Evolutionary conservation across 2,113 vertebrate species (phyloP), one percentile per base, ranked within the genome.

Genomic region (Andinoacara biseriatus): DNA sequence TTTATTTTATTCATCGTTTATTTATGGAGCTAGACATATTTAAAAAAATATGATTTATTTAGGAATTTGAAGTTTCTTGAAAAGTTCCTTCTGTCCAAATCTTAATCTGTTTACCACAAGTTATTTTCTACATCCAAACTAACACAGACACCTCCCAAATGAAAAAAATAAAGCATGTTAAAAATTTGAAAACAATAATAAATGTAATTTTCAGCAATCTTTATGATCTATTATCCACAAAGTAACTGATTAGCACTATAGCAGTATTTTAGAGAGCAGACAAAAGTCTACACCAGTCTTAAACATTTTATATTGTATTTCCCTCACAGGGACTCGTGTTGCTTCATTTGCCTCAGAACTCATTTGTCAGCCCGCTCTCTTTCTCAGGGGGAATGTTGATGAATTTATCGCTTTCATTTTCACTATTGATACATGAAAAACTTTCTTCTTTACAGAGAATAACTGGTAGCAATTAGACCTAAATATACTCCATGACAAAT

Each of bases 401-500:
- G 46, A 88, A 90, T 90, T 80, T 83, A 81, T 92, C 77, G 77
- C 74, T 89, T 89, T 88, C 78, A 80, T 87, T 91, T 85, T 65
- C 54, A 74, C 77, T 60, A 78, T 76, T 87, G 91, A 92, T 83
- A 67, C 62, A 90, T 81, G 40, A 84, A 88, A 85, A 90, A 80
- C 81, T 26, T 84, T 78, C 72, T 83, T 84, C 62, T 81, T 83
- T 67, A 78, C 61, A 40, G 35, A 77, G 88, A 88, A 82, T 72
- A 86, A 85, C 75, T 78, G 67, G 49, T 75, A 14, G 78, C 88
- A 93, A 93, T 94, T 93, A 87, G 67, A 85, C 78, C 81, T 82
- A 83, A 91, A 90, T 78, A 86, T 81, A 83, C 87, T 88, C 87
- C 59, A 79, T 90, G 88, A 90, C 78, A 90, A 90, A 91, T 90